Evolutionary conservation across 2,797 vertebrate species (phyloP).

Genomic region (Microctenopoma steveboyesi): DNA sequence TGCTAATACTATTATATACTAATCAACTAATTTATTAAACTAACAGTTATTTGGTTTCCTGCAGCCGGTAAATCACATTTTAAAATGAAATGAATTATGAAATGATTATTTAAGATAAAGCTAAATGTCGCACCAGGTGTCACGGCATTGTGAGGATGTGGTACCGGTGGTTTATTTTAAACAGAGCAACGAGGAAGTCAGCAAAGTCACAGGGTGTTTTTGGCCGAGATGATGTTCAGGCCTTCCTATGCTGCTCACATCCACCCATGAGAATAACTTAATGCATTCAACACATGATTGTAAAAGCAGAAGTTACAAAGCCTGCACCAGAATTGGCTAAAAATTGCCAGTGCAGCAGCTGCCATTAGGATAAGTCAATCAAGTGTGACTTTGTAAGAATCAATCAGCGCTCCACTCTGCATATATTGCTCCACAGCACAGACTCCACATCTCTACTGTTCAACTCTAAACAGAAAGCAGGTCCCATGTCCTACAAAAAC

Average conservation of each 20-base stretch:
- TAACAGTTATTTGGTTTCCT: background rate
- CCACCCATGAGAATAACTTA: background rate
- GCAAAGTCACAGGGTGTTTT: background rate
- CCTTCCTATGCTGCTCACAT: background rate
- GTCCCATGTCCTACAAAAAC: conserved; percentile 50
- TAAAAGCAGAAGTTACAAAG: background rate
- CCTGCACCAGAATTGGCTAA: background rate
- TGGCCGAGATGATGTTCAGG: background rate
- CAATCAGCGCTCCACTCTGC: conserved; percentile 49
- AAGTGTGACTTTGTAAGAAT: conserved; percentile 32
- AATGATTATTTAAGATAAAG: no score
- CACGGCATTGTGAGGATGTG: background rate
- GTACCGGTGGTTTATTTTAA: background rate
- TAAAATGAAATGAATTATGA: background rate
- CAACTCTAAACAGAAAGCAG: conserved; percentile 44
- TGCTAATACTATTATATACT: no score
- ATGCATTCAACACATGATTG: background rate
- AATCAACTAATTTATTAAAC: background rate
- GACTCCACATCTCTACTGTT: conserved; percentile 42
- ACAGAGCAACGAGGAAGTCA: background rate
- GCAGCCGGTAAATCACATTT: background rate
- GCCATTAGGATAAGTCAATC: conserved; percentile 25
- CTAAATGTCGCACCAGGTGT: accelerated
- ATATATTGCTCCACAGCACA: conserved; percentile 28
- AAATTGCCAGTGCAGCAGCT: conserved; percentile 1